Percentiles rank a stretch among this genome's conserved stretches.
These are phyloP conservation scores for Drosophila funebris DNA, from an alignment of 1,140 invertebrate species.

Conservation along the genomic window DNA sequence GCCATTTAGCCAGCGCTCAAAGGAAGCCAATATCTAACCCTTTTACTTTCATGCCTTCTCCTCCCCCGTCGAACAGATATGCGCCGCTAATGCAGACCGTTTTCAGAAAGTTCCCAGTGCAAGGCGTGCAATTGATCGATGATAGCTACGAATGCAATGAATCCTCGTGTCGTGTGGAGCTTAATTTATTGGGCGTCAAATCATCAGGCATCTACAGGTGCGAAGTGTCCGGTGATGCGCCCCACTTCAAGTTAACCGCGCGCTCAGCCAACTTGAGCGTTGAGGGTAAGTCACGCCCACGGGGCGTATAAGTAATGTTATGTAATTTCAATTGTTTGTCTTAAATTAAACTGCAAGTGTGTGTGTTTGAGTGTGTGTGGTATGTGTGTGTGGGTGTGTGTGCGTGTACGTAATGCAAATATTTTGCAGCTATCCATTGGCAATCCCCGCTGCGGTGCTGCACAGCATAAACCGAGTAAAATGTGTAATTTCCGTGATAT, in stretches of 20 bases:
- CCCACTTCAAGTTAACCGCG: constrained; percentile 86
- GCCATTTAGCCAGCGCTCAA: constrained; percentile 53
- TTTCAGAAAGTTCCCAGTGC: constrained; percentile 67
- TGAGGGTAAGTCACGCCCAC: constrained; percentile 84
- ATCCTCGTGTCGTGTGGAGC: constrained; percentile 84
- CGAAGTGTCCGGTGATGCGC: constrained; percentile 87
- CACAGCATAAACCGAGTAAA: constrained; percentile 79
- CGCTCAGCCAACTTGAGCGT: constrained; percentile 86
- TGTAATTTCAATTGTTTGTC: constrained; percentile 71
- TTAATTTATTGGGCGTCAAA: constrained; percentile 84
- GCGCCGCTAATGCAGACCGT: constrained; percentile 75
- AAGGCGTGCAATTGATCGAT: constrained; percentile 90
- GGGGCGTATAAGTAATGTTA: constrained; percentile 57
- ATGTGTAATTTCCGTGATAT: constrained; percentile 83
- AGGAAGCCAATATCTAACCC: constrained; percentile 23
- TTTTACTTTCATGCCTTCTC: neutral
- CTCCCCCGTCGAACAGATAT: constrained; percentile 50
- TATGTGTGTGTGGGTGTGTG: constrained; percentile 11
- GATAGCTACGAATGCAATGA: constrained; percentile 87
- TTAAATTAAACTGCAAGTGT: constrained; percentile 60
- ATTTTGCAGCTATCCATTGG: constrained; percentile 48
- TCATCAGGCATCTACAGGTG: constrained; percentile 86
- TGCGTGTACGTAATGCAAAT: constrained; percentile 47
- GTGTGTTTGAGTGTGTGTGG: neutral
- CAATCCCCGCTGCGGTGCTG: constrained; percentile 40